A percentile compares a stretch with the other conserved stretches of the same genome.
Evolutionary conservation across 2,797 vertebrate genomes (phyloP).

Genomic region (Chrosomus eos): DNA sequence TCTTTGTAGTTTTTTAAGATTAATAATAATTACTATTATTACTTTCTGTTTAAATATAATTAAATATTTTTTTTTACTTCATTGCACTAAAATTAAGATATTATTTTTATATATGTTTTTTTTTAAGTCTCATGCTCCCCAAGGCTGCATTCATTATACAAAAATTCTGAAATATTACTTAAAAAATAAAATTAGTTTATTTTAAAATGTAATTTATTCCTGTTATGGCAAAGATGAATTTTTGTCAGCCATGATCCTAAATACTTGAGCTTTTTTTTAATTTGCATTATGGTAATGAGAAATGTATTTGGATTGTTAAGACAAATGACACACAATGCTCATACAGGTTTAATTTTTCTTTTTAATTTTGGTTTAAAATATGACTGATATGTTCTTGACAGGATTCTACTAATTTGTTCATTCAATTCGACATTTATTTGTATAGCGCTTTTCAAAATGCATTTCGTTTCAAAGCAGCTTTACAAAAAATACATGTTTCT

Average conservation of each 20-base stretch:
- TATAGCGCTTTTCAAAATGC: background rate
- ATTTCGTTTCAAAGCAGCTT: background rate
- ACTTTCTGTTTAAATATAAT: no score
- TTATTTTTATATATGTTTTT: no score
- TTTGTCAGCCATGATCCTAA: background rate
- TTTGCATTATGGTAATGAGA: background rate
- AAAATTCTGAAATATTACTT: no score
- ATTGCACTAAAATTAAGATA: background rate
- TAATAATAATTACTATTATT: background rate
- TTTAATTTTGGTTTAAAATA: background rate
- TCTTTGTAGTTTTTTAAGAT: background rate
- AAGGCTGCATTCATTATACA: no score
- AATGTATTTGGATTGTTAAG: background rate
- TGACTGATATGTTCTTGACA: background rate
- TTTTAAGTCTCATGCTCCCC: no score
- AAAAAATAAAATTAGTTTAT: background rate
- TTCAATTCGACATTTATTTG: background rate
- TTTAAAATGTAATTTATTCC: background rate
- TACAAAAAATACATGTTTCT: background rate
- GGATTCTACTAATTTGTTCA: background rate
- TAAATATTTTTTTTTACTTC: background rate
- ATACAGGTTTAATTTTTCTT: background rate
- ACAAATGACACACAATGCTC: background rate
- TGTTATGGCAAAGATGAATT: background rate
- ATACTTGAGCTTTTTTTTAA: background rate